Percentiles rank a stretch among this genome's conserved stretches.
phyloP scores from a whole-genome alignment of 2,113 vertebrate species.

The Tichodroma muraria region DNA sequence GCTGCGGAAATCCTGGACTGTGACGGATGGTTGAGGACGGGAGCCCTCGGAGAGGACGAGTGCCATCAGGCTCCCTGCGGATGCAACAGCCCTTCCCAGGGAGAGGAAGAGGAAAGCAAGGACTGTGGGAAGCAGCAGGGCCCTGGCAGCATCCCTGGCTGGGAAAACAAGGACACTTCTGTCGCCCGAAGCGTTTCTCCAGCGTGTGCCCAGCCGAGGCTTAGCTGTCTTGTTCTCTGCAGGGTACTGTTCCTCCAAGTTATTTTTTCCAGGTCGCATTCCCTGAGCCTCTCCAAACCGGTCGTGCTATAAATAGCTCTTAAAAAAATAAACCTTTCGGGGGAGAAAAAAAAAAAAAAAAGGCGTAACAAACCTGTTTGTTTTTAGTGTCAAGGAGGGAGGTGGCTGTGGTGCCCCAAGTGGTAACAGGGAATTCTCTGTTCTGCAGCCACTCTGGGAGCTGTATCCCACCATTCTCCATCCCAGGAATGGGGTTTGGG shows the following conservation, averaged over 20 bases:
- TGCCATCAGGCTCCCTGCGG: background rate
- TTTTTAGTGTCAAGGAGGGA: too few relatives aligned
- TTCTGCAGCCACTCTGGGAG: background rate
- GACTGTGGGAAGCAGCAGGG: conserved; percentile 6
- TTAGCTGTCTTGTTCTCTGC: conserved; percentile 33
- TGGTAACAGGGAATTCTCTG: too few relatives aligned
- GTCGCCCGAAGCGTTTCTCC: conserved; percentile 15
- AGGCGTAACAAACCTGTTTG: too few relatives aligned
- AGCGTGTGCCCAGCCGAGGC: conserved; percentile 30
- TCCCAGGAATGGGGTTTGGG: background rate
- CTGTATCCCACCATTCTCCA: background rate
- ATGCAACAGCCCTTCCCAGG: background rate
- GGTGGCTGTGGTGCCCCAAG: too few relatives aligned
- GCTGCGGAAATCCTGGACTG: background rate
- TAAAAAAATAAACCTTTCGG: conserved; percentile 32
- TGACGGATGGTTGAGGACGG: background rate
- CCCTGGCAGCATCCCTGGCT: background rate
- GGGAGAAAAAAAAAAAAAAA: background rate
- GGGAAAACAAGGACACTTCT: conserved; percentile 40
- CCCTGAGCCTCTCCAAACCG: conserved; percentile 18
- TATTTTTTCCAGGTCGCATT: conserved; percentile 28
- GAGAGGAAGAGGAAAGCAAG: background rate
- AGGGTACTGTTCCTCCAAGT: conserved; percentile 1
- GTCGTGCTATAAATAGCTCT: conserved; percentile 30
- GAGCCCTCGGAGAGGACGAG: background rate